Evolutionary conservation across 2,888 invertebrate genomes (phyloP).

Genomic region (Cheiracanthium punctorium): DNA sequence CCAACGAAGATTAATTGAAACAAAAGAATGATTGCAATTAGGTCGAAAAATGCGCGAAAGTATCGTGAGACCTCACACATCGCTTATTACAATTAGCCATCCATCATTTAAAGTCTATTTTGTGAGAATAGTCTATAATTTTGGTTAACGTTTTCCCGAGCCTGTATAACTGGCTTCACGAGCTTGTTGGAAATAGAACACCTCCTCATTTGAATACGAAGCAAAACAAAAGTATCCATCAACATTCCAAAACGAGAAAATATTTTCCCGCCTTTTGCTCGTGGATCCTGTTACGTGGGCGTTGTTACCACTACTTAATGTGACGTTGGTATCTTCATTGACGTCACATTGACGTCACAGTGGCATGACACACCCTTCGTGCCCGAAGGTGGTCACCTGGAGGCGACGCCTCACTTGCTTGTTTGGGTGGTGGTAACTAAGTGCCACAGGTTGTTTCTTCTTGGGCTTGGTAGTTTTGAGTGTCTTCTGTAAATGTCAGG

Average conservation of each 20-base stretch:
- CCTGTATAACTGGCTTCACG: constrained; percentile 5
- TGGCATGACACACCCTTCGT: constrained; percentile 40
- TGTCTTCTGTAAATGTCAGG: neutral
- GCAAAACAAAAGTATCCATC: constrained; percentile 27
- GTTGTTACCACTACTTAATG: constrained; percentile 27
- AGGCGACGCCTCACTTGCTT: neutral
- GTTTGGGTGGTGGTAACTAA: neutral
- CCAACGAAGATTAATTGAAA: too few species aligned
- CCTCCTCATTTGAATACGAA: constrained; percentile 50
- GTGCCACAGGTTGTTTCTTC: neutral
- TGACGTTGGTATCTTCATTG: constrained; percentile 45
- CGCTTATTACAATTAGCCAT: constrained; percentile 28
- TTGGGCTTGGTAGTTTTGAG: constrained; percentile 1
- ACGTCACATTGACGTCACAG: constrained; percentile 66
- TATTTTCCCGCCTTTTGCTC: constrained; percentile 57
- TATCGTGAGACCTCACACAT: neutral
- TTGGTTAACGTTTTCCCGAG: neutral
- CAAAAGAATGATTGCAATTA: neutral
- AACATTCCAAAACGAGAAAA: constrained; percentile 44
- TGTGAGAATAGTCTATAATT: neutral
- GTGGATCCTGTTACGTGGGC: constrained; percentile 68
- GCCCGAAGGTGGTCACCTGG: constrained; percentile 64
- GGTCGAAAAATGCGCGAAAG: neutral
- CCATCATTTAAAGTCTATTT: constrained; percentile 26
- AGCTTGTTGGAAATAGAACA: constrained; percentile 21